Percentiles rank a stretch among this genome's conserved stretches.
These are phyloP conservation scores for Myiozetetes cayanensis DNA, from an alignment of 2,113 vertebrate genomes.

Conservation along the genomic window DNA sequence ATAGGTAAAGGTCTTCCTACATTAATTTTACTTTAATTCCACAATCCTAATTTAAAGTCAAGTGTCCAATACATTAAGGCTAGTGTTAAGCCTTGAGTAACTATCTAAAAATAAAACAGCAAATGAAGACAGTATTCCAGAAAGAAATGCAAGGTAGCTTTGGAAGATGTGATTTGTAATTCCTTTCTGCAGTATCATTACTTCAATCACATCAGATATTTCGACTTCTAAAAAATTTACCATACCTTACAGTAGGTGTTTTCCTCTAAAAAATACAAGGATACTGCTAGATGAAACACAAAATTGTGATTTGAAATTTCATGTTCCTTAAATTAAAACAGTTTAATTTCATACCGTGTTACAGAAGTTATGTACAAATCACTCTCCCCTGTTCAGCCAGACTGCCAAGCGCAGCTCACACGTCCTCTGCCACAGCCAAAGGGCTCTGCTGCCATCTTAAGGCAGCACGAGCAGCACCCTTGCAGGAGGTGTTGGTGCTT, in stretches of 20 bases:
- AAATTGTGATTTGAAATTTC: background rate
- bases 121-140: background rate
- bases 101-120: background rate
- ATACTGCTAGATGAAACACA: background rate
- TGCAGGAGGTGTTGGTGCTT: background rate
- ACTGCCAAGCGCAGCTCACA: fast-evolving
- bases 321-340: too few species aligned
- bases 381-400: fast-evolving
- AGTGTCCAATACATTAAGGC: background rate
- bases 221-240: background rate
- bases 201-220: background rate
- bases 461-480: background rate
- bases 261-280: background rate
- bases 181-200: background rate
- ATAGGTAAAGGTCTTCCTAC: background rate
- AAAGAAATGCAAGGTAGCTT: background rate
- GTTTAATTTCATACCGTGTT: background rate
- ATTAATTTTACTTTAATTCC: background rate
- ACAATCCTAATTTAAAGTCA: background rate
- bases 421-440: fast-evolving
- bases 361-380: fast-evolving
- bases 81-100: background rate
- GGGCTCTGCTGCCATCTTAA: constrained; percentile 49
- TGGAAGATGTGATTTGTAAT: background rate
- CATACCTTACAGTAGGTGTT: background rate